phyloP scores from a whole-genome alignment of 2,113 vertebrate genomes.

The Crotophaga sulcirostris region DNA sequence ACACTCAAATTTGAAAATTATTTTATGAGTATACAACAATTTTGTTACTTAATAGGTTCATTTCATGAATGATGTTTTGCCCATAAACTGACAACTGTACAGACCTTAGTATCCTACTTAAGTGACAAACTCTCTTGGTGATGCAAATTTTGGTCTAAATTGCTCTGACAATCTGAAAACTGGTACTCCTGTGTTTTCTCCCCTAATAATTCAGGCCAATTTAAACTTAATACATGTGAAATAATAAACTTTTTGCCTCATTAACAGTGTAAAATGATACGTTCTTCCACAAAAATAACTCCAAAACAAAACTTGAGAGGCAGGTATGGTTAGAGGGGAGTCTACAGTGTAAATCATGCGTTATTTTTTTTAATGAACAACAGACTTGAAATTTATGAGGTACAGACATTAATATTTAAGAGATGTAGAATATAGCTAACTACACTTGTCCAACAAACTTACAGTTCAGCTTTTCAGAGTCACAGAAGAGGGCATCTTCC shows the following conservation, averaged over 20 bases:
- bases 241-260: not conserved
- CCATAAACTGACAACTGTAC: not conserved
- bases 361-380: not conserved
- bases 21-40: not conserved
- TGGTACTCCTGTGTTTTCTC: not conserved
- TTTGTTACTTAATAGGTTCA: not conserved
- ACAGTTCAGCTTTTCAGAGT: not conserved
- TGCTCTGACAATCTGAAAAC: not conserved
- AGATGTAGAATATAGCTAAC: not conserved
- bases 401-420: not conserved
- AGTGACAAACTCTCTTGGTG: not conserved
- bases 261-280: not conserved
- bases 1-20: not conserved
- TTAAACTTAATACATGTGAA: not conserved
- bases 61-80: not conserved
- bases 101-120: not conserved
- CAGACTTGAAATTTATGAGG: not conserved
- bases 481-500: not conserved
- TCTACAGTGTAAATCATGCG: not conserved
- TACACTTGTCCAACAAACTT: not conserved
- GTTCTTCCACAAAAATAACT: not conserved
- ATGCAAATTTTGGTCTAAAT: not conserved
- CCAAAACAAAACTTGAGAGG: too few relatives aligned
- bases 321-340: not conserved
- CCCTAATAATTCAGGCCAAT: not conserved